Base-by-base conservation (phyloP, 2,113 vertebrate genomes). In the Proterorhinus semilunaris region DNA sequence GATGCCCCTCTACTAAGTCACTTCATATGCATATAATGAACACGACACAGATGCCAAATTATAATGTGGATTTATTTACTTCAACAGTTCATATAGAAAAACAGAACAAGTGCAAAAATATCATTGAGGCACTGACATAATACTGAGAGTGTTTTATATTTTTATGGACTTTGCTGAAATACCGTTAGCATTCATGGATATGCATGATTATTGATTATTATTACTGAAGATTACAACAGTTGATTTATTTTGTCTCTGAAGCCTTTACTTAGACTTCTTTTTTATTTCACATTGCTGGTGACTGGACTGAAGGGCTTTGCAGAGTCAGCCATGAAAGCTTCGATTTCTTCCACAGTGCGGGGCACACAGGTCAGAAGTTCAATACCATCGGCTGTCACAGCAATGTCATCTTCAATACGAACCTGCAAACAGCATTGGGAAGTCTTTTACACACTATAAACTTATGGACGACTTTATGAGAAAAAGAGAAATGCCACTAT, bases 351-450 rank as follows among this genome's bases (percentile, higher is more conserved):
- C 73, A 97, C 95, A 0, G 95, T 97, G n/a, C 96, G 95, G 0
- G 97, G 97, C 49, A 98, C 96, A 0, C 96, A 97, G 3, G 95
- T 98, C 73, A 99, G 92, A 88, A 98, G 91, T 88, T 99, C 97
- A 49, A 95, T 80, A 0, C 98, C 95, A 0, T 17, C 75, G 6
- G 91, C 88, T 0, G 96, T 97, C 87, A 99, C 96, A 0, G 80
- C 95, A 0, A 99, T 93, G 71, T 98, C 92, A 0, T 99, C 96
- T 81, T 98, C 96, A 1, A 99, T 98, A 2, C 97, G 96, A 68
- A 99, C 96, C 97, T 98, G 89, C 6, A 63, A 11, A 55, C 44
- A 73, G 44, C 0, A 2, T 21, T 3, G 52, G 70, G 10, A 73
- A 2, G 46, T 68, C 15, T 69, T 15, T 54, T 46, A 69, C 15